These are phyloP conservation scores for Xerus rutilus DNA, from an alignment of 2,797 vertebrate species.

Conservation along the genomic window DNA sequence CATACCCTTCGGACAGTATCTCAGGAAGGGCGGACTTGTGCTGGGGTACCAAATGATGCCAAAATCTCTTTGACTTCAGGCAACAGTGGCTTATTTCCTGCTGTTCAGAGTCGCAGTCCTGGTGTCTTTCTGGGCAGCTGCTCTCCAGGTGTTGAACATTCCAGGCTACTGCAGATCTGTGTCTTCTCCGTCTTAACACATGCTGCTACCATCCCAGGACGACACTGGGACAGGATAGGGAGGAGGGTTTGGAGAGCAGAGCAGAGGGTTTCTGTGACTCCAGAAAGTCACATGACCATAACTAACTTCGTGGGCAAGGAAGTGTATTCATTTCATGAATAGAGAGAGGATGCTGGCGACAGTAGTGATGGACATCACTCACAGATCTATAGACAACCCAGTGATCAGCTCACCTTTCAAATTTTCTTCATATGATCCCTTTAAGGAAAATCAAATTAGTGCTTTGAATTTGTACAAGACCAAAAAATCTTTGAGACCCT, in stretches of 20 bases:
- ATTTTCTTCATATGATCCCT: not conserved
- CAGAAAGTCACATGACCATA: not conserved
- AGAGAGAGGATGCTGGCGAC: not conserved
- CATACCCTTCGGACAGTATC: not conserved
- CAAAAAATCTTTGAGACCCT: not conserved
- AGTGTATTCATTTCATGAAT: not conserved
- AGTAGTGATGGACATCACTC: not conserved
- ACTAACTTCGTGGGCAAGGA: not conserved
- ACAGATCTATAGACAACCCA: not conserved
- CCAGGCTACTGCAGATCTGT: not conserved
- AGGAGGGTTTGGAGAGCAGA: not conserved
- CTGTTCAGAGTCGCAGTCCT: not conserved
- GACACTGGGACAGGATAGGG: not conserved
- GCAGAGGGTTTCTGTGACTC: no score
- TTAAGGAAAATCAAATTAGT: not conserved
- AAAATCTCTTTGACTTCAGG: not conserved
- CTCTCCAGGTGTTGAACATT: not conserved
- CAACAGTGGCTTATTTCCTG: not conserved
- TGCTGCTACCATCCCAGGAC: not conserved
- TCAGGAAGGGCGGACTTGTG: not conserved
- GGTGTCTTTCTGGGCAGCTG: not conserved
- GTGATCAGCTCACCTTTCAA: not conserved
- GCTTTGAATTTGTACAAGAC: not conserved
- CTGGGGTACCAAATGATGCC: not conserved
- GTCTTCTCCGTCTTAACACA: not conserved